phyloP scores from a whole-genome alignment of 92 coral and sea anemone genomes.

The Palythoa caribaeorum region DNA sequence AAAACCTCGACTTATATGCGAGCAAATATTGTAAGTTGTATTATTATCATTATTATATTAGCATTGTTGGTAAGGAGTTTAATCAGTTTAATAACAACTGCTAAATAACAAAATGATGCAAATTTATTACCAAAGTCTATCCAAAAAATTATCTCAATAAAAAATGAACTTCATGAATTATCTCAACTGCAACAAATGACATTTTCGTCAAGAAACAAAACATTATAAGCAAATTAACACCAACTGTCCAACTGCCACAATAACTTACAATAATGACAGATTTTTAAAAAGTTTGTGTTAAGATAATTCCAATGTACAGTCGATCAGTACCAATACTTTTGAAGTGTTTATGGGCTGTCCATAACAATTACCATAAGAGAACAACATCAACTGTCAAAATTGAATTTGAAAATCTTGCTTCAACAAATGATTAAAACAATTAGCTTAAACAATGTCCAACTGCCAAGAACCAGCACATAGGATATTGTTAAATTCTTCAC shows the following conservation, averaged over 20 bases:
- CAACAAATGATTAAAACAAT: neutral
- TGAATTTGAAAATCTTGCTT: neutral
- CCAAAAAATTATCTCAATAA: neutral
- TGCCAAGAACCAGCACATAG: conserved; percentile 11
- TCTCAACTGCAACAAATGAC: neutral
- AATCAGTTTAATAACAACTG: neutral
- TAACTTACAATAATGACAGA: neutral
- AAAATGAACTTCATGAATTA: neutral
- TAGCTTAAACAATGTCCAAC: conserved; percentile 9
- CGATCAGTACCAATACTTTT: neutral
- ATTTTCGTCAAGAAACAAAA: neutral
- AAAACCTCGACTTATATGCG: too few relatives aligned
- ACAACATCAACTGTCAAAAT: neutral
- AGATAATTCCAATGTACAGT: neutral
- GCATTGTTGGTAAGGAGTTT: neutral
- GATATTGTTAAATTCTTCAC: conserved; percentile 29
- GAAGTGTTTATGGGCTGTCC: neutral
- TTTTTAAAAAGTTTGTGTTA: too few relatives aligned
- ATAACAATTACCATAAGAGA: neutral
- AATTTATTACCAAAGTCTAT: neutral
- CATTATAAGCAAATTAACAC: neutral
- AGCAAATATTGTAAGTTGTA: too few relatives aligned
- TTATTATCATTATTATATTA: too few relatives aligned
- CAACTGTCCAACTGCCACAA: neutral
- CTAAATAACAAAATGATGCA: neutral